Base-by-base conservation (phyloP, 2,113 vertebrate species). In the Peromyscus polionotus region DNA sequence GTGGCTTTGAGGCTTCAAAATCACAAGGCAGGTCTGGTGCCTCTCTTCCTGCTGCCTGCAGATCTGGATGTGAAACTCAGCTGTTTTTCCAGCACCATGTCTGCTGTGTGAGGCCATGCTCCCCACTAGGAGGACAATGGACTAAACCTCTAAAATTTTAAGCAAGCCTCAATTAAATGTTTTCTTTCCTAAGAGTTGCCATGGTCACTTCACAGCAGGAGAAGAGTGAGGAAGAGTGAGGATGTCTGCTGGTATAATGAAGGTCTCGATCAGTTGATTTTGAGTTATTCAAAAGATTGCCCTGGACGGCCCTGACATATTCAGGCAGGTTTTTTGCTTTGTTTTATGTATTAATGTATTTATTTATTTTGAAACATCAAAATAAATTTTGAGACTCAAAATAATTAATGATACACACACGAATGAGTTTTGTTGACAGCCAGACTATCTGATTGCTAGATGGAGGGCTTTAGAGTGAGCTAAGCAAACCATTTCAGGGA, bases 201-300 rank as follows among this genome's bases (percentile, higher is more conserved):
- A 0, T 39, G 48, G 76, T 22, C 77, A 57, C 80, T 28, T 28
- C 81, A 42, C 12, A 42, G 57, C 80, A 39, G 20, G 3, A 61
- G 80, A 28, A 24, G 20, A 26, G 20, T 26, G 54, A 28, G 57
- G 17, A 63, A 28, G n/a, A 28, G 57, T 7, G 36, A 83, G n/a
- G 81, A 26, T 7, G 24, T 96, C 80, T 95, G 61, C 68, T 83
- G 67, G 72, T 65, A 5, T 86, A 68, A 79, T 51, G 63, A 84
- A 87, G 76, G 90, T 88, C 33, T n/a, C 28, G 10, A 57, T 90
- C 7, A 88, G 45, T 4, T 92, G 31, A 94, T 83, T 75, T 20
- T 86, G 84, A 91, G 9, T 89, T 70, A 73, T 76, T 87, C 77
- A 90, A 59, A 48, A 88, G 31, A 85, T 33, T 85, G 80, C 73